Evolutionary conservation across 2,888 invertebrate species (phyloP).

Genomic region (Lasioglossum pauxillum): DNA sequence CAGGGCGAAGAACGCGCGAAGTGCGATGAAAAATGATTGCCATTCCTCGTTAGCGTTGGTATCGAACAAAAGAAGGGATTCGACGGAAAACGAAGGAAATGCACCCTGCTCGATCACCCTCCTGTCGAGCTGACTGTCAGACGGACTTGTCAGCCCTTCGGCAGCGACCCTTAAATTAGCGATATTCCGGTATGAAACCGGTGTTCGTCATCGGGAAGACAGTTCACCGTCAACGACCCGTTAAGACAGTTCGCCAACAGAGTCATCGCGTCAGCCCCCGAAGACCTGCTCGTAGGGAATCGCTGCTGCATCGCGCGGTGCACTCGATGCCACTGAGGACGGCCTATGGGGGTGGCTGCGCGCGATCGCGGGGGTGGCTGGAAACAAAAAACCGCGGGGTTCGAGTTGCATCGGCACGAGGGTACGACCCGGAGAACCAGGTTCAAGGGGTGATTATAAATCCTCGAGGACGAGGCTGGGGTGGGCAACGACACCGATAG

Average conservation of each 20-base stretch:
- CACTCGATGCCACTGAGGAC: conserved; percentile 24
- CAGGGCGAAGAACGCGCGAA: not conserved
- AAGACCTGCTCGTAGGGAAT: conserved; percentile 33
- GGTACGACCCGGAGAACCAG: not conserved
- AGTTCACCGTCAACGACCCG: conserved; percentile 39
- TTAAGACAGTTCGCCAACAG: conserved; percentile 37
- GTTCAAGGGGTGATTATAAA: conserved; percentile 62
- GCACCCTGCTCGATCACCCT: conserved; percentile 2
- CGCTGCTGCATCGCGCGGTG: not conserved
- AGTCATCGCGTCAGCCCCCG: conserved; percentile 34
- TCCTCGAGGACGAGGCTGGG: conserved; percentile 47
- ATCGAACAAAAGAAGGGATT: conserved; percentile 1
- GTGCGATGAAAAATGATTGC: not conserved
- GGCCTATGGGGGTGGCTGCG: not conserved
- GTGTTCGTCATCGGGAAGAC: conserved; percentile 19
- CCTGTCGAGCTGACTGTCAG: not conserved
- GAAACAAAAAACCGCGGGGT: conserved; percentile 38
- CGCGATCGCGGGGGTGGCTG: conserved; percentile 2
- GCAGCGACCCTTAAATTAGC: conserved; percentile 1
- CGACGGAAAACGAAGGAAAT: conserved; percentile 4
- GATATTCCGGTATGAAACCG: not conserved
- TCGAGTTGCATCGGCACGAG: conserved; percentile 21
- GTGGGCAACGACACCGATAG: conserved; percentile 73
- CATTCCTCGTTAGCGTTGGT: not conserved
- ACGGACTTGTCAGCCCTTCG: conserved; percentile 3